Evolutionary conservation across 2,888 invertebrate genomes (phyloP).

Genomic region (Drosophila parthenogenetica): DNA sequence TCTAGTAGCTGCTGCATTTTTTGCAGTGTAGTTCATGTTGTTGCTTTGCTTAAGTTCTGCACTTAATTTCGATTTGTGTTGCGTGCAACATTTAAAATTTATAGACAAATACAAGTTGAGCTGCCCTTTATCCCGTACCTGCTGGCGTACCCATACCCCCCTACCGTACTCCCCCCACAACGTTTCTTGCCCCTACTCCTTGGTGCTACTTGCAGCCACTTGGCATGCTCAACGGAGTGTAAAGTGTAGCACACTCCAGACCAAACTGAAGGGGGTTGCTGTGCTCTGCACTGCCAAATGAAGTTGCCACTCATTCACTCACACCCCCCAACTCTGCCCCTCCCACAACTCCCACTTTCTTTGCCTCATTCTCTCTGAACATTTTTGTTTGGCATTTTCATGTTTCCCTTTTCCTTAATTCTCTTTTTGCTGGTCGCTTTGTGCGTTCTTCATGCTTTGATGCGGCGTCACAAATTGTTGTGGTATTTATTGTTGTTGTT

Average conservation of each 20-base stretch:
- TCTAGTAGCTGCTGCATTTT: neutral
- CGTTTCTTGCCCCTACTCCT: neutral
- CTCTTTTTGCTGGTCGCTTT: slow-evolving; percentile 64
- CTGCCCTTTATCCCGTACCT: slow-evolving; percentile 18
- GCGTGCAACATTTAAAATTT: slow-evolving; percentile 80
- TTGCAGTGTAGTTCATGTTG: neutral
- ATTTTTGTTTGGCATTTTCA: slow-evolving; percentile 59
- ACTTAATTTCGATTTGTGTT: slow-evolving; percentile 77
- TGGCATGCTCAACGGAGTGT: slow-evolving; percentile 79
- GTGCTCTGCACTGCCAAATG: slow-evolving; percentile 44
- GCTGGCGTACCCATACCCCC: neutral
- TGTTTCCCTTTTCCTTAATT: slow-evolving; percentile 44
- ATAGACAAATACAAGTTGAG: slow-evolving; percentile 69
- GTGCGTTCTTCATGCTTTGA: slow-evolving; percentile 79
- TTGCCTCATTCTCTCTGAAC: too few relatives aligned
- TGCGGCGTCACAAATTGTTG: slow-evolving; percentile 82
- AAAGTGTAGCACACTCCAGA: slow-evolving; percentile 55
- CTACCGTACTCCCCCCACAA: too few relatives aligned
- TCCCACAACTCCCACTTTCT: slow-evolving; percentile 7
- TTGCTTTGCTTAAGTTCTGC: slow-evolving; percentile 46
- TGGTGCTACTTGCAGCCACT: slow-evolving; percentile 55
- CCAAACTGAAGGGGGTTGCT: slow-evolving; percentile 5
- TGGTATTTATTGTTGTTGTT: slow-evolving; percentile 72
- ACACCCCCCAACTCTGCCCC: slow-evolving; percentile 3
- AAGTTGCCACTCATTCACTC: slow-evolving; percentile 56